Evolutionary conservation across 2,888 invertebrate species (phyloP), one percentile per base, ranked within the genome.

Genomic region (Leptinotarsa rubiginosa): DNA sequence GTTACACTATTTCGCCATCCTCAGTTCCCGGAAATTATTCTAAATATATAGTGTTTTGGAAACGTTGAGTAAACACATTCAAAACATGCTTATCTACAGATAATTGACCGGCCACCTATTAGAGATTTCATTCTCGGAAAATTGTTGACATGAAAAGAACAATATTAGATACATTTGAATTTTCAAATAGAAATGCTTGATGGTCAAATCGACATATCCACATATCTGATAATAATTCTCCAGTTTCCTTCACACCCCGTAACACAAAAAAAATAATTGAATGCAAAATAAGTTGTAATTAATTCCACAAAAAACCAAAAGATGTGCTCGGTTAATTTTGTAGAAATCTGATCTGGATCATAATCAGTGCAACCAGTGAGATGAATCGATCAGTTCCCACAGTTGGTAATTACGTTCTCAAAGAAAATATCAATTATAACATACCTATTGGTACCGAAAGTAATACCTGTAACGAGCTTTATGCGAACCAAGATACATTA

Each of bases 361-460:
- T 56, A 56, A 62, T 62, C 62, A 62, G 62, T 41, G 41, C 31
- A 62, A 62, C 12, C 62, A 62, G n/a, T 12, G 62, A 62, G 15
- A 16, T 10, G 68, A 47, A 22, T 12, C 31, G n/a, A 56, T 69
- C 47, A 31, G 47, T 69, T 69, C 56, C 69, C 69, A 69, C 56
- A 56, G 59, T 20, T 41, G 13, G 47, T 69, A 69, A 69, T 69
- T 15, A 69, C 47, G n/a, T 31, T 65, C 54, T 16, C 18, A 22
- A 69, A 56, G 54, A 52, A 68, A 68, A 69, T 69, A 69, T 69
- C 56, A 56, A 56, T 69, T 56, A 69, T 31, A 47, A 56, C 31
- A 56, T 69, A 56, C 41, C 56, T 47, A 52, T 47, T 22, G 50
- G 49, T 52, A 67, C 67, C 67, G n/a, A 68, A 68, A 68, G 54